These are phyloP conservation scores for Rhopalosiphum nymphaeae DNA, from an alignment of 2,888 invertebrate species.

Conservation along the genomic window DNA sequence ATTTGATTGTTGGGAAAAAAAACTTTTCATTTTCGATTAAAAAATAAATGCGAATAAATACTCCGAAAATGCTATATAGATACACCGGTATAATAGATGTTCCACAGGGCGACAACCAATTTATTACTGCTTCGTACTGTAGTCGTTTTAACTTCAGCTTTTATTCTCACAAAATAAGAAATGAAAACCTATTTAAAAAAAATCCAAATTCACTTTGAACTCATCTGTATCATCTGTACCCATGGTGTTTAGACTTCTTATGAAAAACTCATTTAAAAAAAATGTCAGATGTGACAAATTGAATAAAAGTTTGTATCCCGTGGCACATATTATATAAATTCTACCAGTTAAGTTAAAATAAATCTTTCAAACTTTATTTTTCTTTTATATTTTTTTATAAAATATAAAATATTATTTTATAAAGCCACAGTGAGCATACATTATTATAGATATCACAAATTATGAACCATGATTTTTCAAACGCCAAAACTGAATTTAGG, in stretches of 20 bases:
- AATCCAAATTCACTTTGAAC: conserved; percentile 6
- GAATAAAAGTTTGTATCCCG: conserved; percentile 31
- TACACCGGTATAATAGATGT: conserved; percentile 15
- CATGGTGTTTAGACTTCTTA: not conserved
- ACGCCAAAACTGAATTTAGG: not conserved
- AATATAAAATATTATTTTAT: not conserved
- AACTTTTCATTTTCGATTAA: conserved; percentile 48
- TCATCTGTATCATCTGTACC: not conserved
- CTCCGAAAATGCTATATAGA: not conserved
- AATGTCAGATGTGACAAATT: conserved; percentile 40
- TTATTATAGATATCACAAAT: not conserved
- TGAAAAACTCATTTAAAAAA: conserved; percentile 13
- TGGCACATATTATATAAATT: conserved; percentile 36
- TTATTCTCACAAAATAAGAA: not conserved
- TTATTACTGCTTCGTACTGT: not conserved
- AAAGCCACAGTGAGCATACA: not conserved
- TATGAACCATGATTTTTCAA: not conserved
- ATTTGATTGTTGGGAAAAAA: not conserved
- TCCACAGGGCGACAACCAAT: not conserved
- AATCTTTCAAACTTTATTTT: conserved; percentile 13
- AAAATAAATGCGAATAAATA: conserved; percentile 29
- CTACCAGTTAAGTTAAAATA: conserved; percentile 29
- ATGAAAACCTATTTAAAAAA: conserved; percentile 36
- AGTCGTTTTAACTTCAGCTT: not conserved
- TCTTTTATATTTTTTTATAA: not conserved